phyloP scores from a whole-genome alignment of 2,113 vertebrate species.

The Sceloporus undulatus region DNA sequence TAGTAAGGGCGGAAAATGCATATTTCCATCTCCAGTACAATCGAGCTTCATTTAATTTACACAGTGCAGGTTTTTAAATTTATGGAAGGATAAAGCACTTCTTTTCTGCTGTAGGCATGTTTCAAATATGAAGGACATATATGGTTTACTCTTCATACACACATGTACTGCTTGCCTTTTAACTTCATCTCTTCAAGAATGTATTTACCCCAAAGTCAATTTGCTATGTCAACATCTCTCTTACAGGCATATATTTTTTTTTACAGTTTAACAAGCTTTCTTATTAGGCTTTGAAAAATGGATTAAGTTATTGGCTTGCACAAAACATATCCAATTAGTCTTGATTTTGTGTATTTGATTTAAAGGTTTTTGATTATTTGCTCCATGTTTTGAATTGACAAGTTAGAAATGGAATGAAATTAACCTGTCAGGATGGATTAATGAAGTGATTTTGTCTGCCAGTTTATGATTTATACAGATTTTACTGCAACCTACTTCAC shows the following conservation, averaged over 20 bases:
- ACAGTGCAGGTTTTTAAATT: neutral
- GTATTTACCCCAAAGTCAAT: conserved; percentile 42
- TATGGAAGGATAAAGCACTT: neutral
- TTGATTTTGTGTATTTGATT: conserved; percentile 75
- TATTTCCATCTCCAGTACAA: neutral
- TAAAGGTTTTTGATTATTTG: conserved; percentile 77
- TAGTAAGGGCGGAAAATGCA: neutral
- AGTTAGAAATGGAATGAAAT: conserved; percentile 73
- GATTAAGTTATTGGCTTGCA: conserved; percentile 68
- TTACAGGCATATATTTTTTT: conserved; percentile 52
- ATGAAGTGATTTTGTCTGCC: conserved; percentile 72
- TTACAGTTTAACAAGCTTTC: conserved; percentile 71
- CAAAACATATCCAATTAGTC: conserved; percentile 71
- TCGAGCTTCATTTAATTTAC: neutral
- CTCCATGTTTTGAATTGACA: conserved; percentile 73
- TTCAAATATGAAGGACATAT: neutral
- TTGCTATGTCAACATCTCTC: conserved; percentile 48
- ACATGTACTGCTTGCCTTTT: neutral
- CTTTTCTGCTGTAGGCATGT: neutral
- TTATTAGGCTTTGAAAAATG: conserved; percentile 73
- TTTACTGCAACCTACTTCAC: conserved; percentile 52
- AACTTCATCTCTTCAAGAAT: conserved; percentile 35
- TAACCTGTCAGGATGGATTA: conserved; percentile 75
- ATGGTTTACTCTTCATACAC: neutral
- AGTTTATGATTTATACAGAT: conserved; percentile 63